Conservation (phyloP, 2,888 invertebrate species). For the Nemurella pictetii region DNA sequence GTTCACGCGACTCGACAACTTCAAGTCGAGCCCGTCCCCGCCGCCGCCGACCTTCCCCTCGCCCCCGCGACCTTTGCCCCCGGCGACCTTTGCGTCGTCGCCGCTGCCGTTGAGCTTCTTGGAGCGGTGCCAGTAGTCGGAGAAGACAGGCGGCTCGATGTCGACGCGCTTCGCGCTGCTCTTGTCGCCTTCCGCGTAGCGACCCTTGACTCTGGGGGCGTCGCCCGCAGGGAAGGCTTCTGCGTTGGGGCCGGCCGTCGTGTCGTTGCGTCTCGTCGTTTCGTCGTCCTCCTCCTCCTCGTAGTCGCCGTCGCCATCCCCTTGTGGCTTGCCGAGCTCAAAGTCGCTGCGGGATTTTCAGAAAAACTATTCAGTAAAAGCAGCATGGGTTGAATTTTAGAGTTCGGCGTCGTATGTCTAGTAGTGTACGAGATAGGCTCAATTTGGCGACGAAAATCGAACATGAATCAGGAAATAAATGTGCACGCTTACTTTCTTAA, state of each 20-base stretch:
- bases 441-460: too few species aligned
- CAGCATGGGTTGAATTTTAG: too few species aligned
- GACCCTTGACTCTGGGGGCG: not conserved
- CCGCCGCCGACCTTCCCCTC: slow-evolving; percentile 2
- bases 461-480: too few species aligned
- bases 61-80: not conserved
- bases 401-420: too few species aligned
- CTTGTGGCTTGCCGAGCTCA: not conserved
- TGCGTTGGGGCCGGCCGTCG: not conserved
- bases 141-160: not conserved
- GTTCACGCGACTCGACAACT: not conserved
- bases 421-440: too few species aligned
- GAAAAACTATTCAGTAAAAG: too few species aligned
- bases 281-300: not conserved
- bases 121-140: not conserved
- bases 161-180: not conserved
- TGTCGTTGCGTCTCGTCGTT: not conserved
- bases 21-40: not conserved
- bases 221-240: too few species aligned
- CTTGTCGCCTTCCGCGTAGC: not conserved
- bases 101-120: not conserved
- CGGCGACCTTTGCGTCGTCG: not conserved
- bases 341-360: too few species aligned
- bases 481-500: too few species aligned
- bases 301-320: not conserved